phyloP scores from a whole-genome alignment of 2,113 vertebrate genomes.

The Camarhynchus parvulus region DNA sequence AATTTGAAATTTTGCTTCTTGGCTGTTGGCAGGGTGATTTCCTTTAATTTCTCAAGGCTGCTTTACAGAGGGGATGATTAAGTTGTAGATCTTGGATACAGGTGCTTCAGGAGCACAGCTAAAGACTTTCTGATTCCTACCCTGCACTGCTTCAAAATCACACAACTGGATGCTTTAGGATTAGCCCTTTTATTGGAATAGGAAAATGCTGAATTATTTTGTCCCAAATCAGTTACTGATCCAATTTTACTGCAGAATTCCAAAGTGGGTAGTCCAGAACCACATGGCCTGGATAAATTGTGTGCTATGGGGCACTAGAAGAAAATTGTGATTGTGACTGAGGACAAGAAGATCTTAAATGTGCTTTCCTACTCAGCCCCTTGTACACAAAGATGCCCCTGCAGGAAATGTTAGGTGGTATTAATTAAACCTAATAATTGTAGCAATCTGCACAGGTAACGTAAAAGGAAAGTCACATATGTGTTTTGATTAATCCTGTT shows the following conservation, averaged over 20 bases:
- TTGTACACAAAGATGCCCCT: background rate
- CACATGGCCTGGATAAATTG: background rate
- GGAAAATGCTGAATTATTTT: background rate
- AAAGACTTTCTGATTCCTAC: background rate
- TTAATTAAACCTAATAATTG: background rate
- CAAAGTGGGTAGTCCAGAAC: background rate
- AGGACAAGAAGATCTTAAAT: background rate
- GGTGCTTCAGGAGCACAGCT: background rate
- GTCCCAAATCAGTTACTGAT: background rate
- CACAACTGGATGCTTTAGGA: background rate
- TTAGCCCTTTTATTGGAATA: background rate
- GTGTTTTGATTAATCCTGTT: background rate
- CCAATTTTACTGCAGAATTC: background rate
- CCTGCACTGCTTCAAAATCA: background rate
- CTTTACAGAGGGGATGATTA: background rate
- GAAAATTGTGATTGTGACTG: background rate
- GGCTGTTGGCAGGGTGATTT: background rate
- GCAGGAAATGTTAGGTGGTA: background rate
- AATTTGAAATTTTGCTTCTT: background rate
- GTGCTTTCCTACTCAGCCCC: background rate
- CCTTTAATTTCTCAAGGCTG: background rate
- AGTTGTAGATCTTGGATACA: background rate
- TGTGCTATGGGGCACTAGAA: background rate
- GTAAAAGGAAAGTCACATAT: background rate
- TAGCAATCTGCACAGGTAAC: background rate